These are phyloP conservation scores for Acridotheres tristis DNA, from an alignment of 2,797 vertebrate genomes.

Conservation along the genomic window DNA sequence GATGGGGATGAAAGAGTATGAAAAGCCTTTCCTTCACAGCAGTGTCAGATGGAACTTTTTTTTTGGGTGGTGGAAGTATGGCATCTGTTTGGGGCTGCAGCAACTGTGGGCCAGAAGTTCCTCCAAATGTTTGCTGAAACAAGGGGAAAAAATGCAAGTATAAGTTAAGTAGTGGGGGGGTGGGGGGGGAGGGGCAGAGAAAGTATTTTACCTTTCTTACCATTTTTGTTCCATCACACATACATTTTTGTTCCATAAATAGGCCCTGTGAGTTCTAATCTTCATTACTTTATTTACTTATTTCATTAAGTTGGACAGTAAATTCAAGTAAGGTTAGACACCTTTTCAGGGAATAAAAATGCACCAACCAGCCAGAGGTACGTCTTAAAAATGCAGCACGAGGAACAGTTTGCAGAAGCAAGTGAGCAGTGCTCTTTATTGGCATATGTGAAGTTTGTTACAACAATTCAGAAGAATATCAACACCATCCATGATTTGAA, in stretches of 20 bases:
- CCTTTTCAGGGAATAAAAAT: background rate
- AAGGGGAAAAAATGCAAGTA: background rate
- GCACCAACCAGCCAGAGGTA: background rate
- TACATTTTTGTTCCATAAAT: background rate
- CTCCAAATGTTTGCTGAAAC: constrained; percentile 70
- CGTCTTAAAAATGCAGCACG: background rate
- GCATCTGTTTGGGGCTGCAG: constrained; percentile 90
- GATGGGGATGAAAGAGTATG: constrained; percentile 91
- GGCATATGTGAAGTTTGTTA: background rate
- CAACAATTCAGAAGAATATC: background rate
- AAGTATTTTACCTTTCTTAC: background rate
- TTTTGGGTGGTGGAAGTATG: constrained; percentile 86
- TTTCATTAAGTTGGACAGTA: background rate
- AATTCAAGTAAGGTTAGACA: background rate
- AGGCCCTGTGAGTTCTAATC: background rate
- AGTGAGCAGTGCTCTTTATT: background rate
- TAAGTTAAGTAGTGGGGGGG: background rate
- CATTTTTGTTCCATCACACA: background rate
- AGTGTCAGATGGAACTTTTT: constrained; percentile 87
- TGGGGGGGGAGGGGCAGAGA: fast-evolving
- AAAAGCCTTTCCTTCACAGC: constrained; percentile 91
- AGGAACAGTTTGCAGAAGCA: background rate
- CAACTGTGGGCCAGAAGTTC: constrained; percentile 70
- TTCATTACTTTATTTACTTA: background rate
- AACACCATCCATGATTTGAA: background rate